phyloP scores from a whole-genome alignment of 2,113 vertebrate genomes.

The Alces alces region DNA sequence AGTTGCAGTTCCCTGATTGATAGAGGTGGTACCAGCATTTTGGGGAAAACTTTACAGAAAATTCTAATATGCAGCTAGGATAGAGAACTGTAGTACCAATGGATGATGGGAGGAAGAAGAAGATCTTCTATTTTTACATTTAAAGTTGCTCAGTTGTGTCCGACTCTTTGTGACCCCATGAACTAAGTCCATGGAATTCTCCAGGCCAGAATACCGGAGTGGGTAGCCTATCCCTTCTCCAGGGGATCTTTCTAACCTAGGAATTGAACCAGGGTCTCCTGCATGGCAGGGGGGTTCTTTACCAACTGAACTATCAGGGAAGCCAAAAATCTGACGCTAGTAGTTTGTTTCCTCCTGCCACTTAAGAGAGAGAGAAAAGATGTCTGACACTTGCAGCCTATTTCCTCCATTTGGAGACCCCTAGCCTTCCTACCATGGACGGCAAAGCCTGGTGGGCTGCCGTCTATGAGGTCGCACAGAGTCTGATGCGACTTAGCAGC shows the following conservation, averaged over 20 bases:
- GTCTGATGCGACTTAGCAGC: no score
- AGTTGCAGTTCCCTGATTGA: background rate
- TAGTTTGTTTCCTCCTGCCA: background rate
- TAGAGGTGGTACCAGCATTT: background rate
- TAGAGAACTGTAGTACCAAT: background rate
- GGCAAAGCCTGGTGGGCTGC: no score
- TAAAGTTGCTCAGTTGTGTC: background rate
- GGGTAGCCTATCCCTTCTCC: background rate
- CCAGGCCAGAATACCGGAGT: background rate
- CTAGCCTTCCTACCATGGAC: background rate
- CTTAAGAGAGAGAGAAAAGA: background rate
- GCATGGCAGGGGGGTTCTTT: background rate
- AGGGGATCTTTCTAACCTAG: background rate
- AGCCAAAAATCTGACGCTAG: background rate
- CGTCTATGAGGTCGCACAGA: no score
- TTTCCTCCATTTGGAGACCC: background rate
- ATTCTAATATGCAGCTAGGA: background rate
- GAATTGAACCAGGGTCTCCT: background rate
- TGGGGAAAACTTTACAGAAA: background rate
- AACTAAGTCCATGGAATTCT: background rate
- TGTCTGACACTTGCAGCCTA: background rate
- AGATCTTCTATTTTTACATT: background rate
- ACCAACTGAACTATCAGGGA: background rate
- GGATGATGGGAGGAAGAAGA: background rate
- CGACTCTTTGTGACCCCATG: accelerated